These are phyloP conservation scores for Carlito syrichta DNA, from an alignment of 2,113 vertebrate genomes.

Conservation along the genomic window DNA sequence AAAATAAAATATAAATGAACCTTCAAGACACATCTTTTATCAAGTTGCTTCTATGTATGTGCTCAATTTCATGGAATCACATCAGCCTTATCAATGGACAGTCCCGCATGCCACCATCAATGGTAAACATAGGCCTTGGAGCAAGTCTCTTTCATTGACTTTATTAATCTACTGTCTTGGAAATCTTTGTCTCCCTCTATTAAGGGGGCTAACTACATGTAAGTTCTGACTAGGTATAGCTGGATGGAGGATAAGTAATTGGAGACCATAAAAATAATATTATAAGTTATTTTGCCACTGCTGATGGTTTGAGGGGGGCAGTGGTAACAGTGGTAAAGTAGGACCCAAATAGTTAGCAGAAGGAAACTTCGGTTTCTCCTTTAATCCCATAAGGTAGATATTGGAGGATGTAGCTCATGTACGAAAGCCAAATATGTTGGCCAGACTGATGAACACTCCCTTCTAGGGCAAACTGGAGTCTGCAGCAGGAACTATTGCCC, in stretches of 20 bases:
- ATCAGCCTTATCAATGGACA: background rate
- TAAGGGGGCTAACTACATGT: too few relatives aligned
- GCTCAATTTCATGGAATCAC: background rate
- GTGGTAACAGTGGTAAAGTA: background rate
- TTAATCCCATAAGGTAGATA: background rate
- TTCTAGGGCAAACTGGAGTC: background rate
- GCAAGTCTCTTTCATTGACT: background rate
- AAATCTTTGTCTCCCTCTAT: background rate
- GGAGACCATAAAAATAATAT: background rate
- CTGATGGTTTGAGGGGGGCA: background rate
- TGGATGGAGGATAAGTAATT: background rate
- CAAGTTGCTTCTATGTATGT: accelerated
- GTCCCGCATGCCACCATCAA: accelerated
- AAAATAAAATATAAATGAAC: background rate
- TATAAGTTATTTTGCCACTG: background rate
- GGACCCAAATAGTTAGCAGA: background rate
- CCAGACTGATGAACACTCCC: accelerated
- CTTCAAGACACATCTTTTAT: background rate
- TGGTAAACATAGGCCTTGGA: background rate
- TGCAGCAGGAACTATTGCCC: background rate
- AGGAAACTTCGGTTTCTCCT: background rate
- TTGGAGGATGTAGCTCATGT: background rate
- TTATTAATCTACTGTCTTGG: background rate
- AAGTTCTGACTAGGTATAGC: background rate
- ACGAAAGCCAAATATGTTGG: background rate